phyloP scores from a whole-genome alignment of 1,140 invertebrate species.

The Cydia fagiglandana region DNA sequence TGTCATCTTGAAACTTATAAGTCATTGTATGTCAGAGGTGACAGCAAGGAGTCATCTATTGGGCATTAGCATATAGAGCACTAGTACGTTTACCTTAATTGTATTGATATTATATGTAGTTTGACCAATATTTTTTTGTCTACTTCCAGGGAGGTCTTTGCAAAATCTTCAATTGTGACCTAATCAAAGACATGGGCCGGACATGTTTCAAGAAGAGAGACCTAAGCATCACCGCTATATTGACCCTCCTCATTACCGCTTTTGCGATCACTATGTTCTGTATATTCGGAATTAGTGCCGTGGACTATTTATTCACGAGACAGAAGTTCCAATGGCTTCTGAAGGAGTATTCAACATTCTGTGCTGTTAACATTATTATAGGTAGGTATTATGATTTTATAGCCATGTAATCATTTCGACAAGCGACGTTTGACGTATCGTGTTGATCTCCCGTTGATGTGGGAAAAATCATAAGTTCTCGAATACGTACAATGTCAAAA shows the following conservation, averaged over 20 bases:
- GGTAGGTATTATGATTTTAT: neutral
- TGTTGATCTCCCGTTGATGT: no score
- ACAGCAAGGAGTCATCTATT: no score
- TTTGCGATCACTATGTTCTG: conserved; percentile 77
- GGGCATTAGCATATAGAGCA: no score
- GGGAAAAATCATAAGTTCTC: no score
- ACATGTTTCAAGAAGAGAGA: conserved; percentile 78
- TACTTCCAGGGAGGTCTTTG: conserved; percentile 5
- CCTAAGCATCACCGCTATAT: conserved; percentile 76
- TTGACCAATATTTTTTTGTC: neutral
- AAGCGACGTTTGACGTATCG: no score
- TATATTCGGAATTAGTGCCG: conserved; percentile 69
- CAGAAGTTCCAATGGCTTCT: conserved; percentile 81
- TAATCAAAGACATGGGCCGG: conserved; percentile 67
- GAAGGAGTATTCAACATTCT: conserved; percentile 26
- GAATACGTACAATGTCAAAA: no score
- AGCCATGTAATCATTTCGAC: no score
- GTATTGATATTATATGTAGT: no score
- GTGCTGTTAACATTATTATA: conserved; percentile 28
- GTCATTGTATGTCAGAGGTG: no score
- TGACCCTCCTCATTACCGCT: conserved; percentile 78
- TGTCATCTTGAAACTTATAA: no score
- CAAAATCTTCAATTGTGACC: conserved; percentile 3
- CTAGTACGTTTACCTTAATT: no score
- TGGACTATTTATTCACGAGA: conserved; percentile 80